Conservation (phyloP, 2,113 vertebrate genomes). For the Neotragus moschatus region DNA sequence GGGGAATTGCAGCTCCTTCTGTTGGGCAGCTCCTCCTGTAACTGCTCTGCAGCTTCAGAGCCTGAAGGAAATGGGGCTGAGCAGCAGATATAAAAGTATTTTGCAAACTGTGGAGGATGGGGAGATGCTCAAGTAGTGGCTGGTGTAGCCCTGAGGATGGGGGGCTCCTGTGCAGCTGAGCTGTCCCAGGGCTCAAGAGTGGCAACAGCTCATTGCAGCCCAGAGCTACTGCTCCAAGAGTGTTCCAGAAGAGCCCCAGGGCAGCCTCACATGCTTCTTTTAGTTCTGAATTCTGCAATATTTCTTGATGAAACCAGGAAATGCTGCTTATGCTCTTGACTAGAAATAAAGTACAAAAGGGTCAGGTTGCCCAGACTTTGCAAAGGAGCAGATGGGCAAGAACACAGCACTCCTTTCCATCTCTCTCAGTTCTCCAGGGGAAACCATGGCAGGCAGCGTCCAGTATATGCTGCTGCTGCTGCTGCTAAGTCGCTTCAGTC, state of each 20-base stretch:
- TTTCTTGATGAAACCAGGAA: constrained; percentile 28
- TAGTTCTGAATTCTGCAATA: neutral
- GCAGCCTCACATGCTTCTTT: neutral
- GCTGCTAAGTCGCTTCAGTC: no score
- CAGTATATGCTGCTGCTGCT: no score
- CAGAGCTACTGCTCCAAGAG: neutral
- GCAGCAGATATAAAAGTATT: neutral
- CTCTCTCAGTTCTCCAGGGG: neutral
- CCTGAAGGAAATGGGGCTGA: neutral
- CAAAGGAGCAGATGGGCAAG: neutral
- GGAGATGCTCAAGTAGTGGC: accelerated
- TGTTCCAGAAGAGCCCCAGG: neutral
- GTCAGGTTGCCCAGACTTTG: neutral
- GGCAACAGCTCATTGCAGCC: neutral
- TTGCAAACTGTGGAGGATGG: neutral
- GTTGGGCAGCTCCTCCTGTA: neutral
- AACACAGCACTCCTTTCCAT: neutral
- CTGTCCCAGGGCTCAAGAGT: accelerated
- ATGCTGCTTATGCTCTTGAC: neutral
- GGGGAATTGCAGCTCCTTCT: neutral
- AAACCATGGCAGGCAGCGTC: neutral
- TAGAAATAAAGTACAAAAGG: neutral
- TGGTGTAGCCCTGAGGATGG: neutral
- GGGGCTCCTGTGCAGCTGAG: neutral
- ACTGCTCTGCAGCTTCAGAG: neutral